A percentile compares a stretch with the other conserved stretches of the same genome.
Evolutionary conservation across 2,888 invertebrate genomes (phyloP).

Genomic region (Philaethria dido): DNA sequence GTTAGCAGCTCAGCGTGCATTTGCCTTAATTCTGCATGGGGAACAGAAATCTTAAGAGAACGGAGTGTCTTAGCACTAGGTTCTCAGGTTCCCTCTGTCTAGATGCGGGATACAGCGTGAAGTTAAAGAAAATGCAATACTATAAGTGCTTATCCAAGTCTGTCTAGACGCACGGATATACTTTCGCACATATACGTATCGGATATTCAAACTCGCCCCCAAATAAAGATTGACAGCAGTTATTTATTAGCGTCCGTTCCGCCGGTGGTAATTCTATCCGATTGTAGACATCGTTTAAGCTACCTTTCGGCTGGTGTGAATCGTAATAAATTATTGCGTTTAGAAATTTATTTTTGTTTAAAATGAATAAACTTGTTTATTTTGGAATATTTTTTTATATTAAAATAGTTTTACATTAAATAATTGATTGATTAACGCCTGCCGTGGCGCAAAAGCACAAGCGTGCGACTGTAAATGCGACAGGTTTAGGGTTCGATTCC

Average conservation of each 20-base stretch:
- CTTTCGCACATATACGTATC: neutral
- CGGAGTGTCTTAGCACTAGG: too few species aligned
- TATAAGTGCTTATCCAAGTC: neutral
- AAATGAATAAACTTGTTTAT: too few species aligned
- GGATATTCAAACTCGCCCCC: slow-evolving; percentile 17
- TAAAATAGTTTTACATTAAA: too few species aligned
- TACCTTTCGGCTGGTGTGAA: neutral
- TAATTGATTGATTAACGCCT: too few species aligned
- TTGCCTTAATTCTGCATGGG: too few species aligned
- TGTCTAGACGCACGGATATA: neutral
- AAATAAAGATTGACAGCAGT: slow-evolving; percentile 28
- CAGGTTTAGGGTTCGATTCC: too few species aligned
- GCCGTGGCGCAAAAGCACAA: too few species aligned
- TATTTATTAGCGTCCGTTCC: slow-evolving; percentile 23
- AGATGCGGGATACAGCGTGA: too few species aligned
- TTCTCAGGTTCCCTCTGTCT: too few species aligned
- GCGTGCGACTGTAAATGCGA: too few species aligned
- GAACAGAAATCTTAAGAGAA: too few species aligned
- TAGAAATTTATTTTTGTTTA: neutral
- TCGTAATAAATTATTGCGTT: neutral
- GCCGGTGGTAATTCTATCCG: slow-evolving; percentile 8
- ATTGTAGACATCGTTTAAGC: neutral
- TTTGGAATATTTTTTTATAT: neutral
- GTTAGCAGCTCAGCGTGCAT: too few species aligned
- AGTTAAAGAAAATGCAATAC: neutral